A percentile compares a stretch with the other conserved stretches of the same genome.
These are phyloP conservation scores for Babyrousa celebensis DNA, from an alignment of 2,797 vertebrate species.

Conservation along the genomic window DNA sequence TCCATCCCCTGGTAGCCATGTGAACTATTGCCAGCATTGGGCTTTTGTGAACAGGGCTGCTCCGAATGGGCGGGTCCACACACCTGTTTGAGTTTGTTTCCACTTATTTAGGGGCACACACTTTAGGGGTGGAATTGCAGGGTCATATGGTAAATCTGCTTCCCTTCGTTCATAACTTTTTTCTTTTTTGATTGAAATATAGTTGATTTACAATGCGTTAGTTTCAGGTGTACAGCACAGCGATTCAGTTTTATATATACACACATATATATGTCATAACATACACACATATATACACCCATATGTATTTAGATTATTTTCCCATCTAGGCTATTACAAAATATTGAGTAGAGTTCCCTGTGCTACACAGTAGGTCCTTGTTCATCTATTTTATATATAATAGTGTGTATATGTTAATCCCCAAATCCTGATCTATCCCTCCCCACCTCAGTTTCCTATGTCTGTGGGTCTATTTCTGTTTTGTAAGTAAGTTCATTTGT, in stretches of 20 bases:
- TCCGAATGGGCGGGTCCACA: fast-evolving
- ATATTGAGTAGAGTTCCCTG: background rate
- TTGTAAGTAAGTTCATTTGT: no score
- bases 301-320: background rate
- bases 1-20: background rate
- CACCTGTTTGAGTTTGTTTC: background rate
- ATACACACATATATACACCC: no score
- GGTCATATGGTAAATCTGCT: background rate
- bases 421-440: background rate
- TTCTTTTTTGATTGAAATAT: background rate
- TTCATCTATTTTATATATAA: background rate
- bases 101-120: background rate
- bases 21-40: no score
- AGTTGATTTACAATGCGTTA: background rate
- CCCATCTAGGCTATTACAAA: background rate
- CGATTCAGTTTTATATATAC: no score
- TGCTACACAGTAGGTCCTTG: background rate
- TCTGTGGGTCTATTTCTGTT: background rate
- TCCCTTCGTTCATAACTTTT: background rate
- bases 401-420: background rate
- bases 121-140: background rate
- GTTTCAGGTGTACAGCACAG: no score
- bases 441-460: background rate
- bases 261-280: no score
- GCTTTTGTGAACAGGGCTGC: background rate